Base-by-base conservation (phyloP, 2,797 vertebrate species). In the Chaetodon trifasciatus region DNA sequence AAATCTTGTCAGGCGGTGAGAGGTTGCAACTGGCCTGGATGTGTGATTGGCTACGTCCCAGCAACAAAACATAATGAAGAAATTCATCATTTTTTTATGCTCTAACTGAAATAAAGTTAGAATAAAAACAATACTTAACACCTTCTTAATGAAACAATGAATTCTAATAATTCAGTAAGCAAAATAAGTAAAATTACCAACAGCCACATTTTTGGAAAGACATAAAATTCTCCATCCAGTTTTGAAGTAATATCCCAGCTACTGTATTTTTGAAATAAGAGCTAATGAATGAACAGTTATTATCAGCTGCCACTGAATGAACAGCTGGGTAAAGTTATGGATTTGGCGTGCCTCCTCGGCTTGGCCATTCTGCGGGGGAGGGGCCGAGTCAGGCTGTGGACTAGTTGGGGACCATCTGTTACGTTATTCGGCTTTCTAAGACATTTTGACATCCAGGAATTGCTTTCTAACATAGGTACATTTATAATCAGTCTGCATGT, bases 1-100 rank as follows among this genome's bases (percentile, higher is more conserved):
- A 71, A 81, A 79, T 78, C 75, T 75, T 78, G 75, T 83, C 56
- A 19, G 69, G 50, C 71, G 68, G 73, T 32, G 56, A 49, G 44
- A 58, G 42, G 55, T 68, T 60, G 69, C 13, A 37, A 63, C 70
- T 76, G 74, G 70, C 70, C 75, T 76, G 28, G 24, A 79, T 81
- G 52, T 32, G n/a, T 24, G 47, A 24, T 16, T 66, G 74, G 77
- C 70, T 0, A n/a, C 44, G 61, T 11, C 44, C 69, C 85, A 69
- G 39, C 16, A 17, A 35, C 47, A 47, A 61, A 47, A 46, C 32
- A 32, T 35, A 42, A 37, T 24, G 40, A 40, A 68, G 49, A 19
- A 42, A 50, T 75, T 15, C 8, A 9, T 24, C 49, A 21, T 32
- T 32, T 15, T n/a, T 53, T 39, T 69, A n/a, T 60, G 55, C 24